phyloP scores from a whole-genome alignment of 2,113 vertebrate species.

The Tichodroma muraria region DNA sequence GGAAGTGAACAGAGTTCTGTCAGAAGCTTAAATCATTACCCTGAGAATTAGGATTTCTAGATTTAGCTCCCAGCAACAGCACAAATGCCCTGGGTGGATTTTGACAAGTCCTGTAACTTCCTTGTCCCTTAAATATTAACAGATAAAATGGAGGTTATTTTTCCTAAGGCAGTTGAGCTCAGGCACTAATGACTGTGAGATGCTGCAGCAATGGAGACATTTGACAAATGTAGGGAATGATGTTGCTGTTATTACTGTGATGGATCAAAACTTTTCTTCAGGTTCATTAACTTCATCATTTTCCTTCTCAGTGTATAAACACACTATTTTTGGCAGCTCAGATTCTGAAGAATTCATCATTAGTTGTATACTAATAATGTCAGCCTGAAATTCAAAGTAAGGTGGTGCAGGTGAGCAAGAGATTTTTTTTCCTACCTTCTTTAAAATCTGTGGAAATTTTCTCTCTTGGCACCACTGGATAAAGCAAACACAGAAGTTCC shows the following conservation, averaged over 20 bases:
- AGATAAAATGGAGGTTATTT: not conserved
- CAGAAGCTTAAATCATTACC: not conserved
- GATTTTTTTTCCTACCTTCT: not conserved
- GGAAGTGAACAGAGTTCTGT: not conserved
- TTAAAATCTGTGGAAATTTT: not conserved
- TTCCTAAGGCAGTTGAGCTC: constrained; percentile 2
- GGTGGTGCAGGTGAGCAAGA: not conserved
- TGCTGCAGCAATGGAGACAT: not conserved
- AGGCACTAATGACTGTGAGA: not conserved
- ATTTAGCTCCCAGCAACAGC: not conserved
- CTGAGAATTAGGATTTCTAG: not conserved
- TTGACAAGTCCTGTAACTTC: not conserved
- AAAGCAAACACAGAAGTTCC: not conserved
- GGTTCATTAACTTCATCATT: constrained; percentile 39
- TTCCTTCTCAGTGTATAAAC: not conserved
- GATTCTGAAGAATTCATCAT: not conserved
- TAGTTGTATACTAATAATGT: not conserved
- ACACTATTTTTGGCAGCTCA: not conserved
- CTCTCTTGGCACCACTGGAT: not conserved
- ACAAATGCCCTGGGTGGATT: not conserved
- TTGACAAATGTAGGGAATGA: constrained; percentile 6
- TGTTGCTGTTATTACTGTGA: not conserved
- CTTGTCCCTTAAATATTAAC: not conserved
- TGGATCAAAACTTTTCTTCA: constrained; percentile 41
- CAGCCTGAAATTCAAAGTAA: not conserved